Evolutionary conservation across 2,888 invertebrate genomes (phyloP), one percentile per base, ranked within the genome.

Genomic region (Drosophila incognita): DNA sequence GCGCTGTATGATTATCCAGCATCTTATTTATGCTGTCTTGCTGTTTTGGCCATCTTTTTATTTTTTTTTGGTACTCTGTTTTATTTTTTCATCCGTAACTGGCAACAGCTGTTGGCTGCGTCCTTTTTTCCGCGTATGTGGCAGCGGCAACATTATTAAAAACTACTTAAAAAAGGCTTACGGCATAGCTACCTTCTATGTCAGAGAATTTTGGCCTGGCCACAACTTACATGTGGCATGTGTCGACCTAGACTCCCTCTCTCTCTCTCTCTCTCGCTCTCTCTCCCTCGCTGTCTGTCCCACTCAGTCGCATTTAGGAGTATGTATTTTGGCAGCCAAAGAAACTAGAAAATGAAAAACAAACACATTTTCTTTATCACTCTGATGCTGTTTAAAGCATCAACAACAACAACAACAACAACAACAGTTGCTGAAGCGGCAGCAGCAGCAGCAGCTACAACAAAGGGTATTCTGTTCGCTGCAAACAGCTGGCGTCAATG

Each of bases 91-190:
- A 59, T 65, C 60, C 58, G 35, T 35, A 54, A 60, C 80, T 62
- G 73, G 74, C 38, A 60, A 63, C 74, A 74, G 74, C 74, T 74
- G 81, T 70, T 69, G 72, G 64, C 46, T 64, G 56, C 54, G 58
- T 60, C 71, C 67, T 54, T 77, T 78, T 80, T 83, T 72, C 67
- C 83, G 83, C 86, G 86, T 83, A 75, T 83, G 83, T 86, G 81
- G 74, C 75, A 33, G 24, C 49, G 49, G 63, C 71, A 71, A 71
- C 71, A 86, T 81, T 83, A 83, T 83, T 83, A 83, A 83, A 83
- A 83, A 83, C 83, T 83, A 83, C 83, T 83, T 83, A 83, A 86
- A 83, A 83, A 83, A 72, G 81, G 81, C 83, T 86, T 86, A 79
- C 52, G 70, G 71, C 38, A 54, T 42, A 49, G 31, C 54, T 58